Evolutionary conservation across 1,140 invertebrate genomes (phyloP), one percentile per base, ranked within the genome.

Genomic region (Arctopsyche grandis): DNA sequence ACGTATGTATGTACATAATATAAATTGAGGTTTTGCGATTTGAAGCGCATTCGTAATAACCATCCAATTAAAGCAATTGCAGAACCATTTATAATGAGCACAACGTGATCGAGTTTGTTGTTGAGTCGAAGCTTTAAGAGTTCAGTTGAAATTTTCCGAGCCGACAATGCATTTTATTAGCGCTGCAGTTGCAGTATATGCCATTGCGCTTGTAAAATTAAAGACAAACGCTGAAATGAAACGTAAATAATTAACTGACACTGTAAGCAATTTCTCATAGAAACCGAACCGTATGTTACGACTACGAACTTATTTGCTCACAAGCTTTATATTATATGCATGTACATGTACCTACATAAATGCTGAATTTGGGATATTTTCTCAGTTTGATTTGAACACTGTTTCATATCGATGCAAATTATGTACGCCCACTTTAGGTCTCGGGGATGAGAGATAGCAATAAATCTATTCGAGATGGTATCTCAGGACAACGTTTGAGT

Each of bases 391-490:
- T 38, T 38, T 38, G 29, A 38, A 38, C 29, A 38, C 29, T 52
- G 48, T 52, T 52, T 52, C 12, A 52, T 14, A 52, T 52, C 16
- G 48, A 52, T 14, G 16, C 10, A 52, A 52, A 52, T 52, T 3
- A 52, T 52, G 16, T 52, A 14, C 16, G 10, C 16, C 48, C 12
- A 52, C 16, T 14, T 14, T 52, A 12, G 10, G 48, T 3, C 12
- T 3, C 12, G 48, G 48, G 48, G 48, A 16, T 52, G 48, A 52
- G 16, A 12, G 21, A 29, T 24, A 5, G 63, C 63, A 66, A 66
- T 66, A 66, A 66, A 66, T 66, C 63, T 66, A 29, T 66, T 66
- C 22, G 12, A 29, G 63, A 24, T 12, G 21, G 10, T 19, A 24
- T 66, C 19, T 66, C 24, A 12, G 0, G 19, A 22, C 19, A 22